phyloP scores from a whole-genome alignment of 2,113 vertebrate species.

The Ptilonorhynchus violaceus region DNA sequence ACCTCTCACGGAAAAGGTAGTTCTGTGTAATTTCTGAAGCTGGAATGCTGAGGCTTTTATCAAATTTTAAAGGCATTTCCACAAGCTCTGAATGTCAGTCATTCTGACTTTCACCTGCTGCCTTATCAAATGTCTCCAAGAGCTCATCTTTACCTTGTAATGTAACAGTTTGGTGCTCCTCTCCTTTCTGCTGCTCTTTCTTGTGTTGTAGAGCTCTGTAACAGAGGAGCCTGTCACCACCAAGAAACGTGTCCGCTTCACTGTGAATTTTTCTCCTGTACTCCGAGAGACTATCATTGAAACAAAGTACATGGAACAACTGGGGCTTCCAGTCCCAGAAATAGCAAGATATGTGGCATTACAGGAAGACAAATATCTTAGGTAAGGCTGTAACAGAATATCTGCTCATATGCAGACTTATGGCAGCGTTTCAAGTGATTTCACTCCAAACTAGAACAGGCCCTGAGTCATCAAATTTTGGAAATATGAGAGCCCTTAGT shows the following conservation, averaged over 20 bases:
- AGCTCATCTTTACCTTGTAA: background rate
- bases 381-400: constrained; percentile 61
- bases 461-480: background rate
- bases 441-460: background rate
- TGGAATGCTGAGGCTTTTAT: background rate
- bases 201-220: background rate
- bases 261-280: constrained; percentile 81
- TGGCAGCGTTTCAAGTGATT: background rate
- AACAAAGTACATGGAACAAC: constrained; percentile 80
- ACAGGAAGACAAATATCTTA: constrained; percentile 80
- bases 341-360: constrained; percentile 78
- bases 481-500: background rate
- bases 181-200: background rate
- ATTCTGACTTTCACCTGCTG: background rate
- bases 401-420: background rate
- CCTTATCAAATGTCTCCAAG: background rate
- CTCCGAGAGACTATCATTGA: constrained; percentile 85
- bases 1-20: background rate
- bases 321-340: constrained; percentile 79
- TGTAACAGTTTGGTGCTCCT: background rate
- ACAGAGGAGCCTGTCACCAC: background rate
- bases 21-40: background rate
- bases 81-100: background rate
- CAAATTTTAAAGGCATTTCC: background rate
- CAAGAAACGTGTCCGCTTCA: constrained; percentile 46